phyloP scores from a whole-genome alignment of 2,888 invertebrate species.

The Ypsolopha scabrella region DNA sequence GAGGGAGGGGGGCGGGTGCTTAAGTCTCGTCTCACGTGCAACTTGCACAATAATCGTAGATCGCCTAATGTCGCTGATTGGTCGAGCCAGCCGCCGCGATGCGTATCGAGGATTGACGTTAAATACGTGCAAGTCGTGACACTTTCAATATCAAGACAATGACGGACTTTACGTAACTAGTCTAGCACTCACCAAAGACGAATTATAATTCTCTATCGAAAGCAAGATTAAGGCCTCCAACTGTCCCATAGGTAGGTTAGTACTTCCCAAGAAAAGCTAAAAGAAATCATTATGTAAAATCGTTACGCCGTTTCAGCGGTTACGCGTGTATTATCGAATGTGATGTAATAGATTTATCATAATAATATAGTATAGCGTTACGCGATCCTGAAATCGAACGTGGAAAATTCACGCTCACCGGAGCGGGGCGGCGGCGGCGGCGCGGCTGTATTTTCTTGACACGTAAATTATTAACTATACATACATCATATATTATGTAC shows the following conservation, averaged over 20 bases:
- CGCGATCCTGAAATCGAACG: slow-evolving; percentile 62
- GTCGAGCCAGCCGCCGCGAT: slow-evolving; percentile 35
- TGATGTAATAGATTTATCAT: slow-evolving; percentile 39
- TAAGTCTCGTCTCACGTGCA: slow-evolving; percentile 20
- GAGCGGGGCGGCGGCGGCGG: slow-evolving; percentile 34
- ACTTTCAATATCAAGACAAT: slow-evolving; percentile 64
- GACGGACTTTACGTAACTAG: slow-evolving; percentile 41
- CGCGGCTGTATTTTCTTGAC: too few species aligned
- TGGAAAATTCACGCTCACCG: slow-evolving; percentile 63
- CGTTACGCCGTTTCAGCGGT: slow-evolving; percentile 38
- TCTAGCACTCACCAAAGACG: neutral
- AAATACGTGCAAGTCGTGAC: slow-evolving; percentile 62
- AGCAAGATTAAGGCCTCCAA: slow-evolving; percentile 1
- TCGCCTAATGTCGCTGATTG: slow-evolving; percentile 50
- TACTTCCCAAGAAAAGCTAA: neutral
- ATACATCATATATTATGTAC: too few species aligned
- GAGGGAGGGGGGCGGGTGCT: too few species aligned
- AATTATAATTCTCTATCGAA: slow-evolving; percentile 1
- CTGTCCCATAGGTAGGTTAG: neutral
- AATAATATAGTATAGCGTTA: slow-evolving; percentile 31
- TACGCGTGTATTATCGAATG: slow-evolving; percentile 57
- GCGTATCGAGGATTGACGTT: slow-evolving; percentile 64
- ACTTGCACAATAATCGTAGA: slow-evolving; percentile 48
- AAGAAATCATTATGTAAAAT: neutral
- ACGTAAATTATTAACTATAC: neutral